phyloP scores from a whole-genome alignment of 2,113 vertebrate species.

The Himantopus leucocephalus region DNA sequence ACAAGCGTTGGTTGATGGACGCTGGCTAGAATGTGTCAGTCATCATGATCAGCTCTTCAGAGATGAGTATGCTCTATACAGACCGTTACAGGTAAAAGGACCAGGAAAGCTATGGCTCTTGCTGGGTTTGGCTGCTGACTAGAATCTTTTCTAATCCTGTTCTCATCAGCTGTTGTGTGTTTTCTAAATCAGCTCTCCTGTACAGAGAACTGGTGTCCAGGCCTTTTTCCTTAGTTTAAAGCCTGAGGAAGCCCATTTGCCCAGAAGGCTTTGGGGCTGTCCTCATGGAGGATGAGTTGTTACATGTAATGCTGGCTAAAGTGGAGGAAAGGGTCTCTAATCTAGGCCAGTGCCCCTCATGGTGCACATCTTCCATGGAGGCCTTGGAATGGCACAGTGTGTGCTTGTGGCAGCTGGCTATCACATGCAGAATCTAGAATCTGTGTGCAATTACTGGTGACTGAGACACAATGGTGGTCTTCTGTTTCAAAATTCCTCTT shows the following conservation, averaged over 20 bases:
- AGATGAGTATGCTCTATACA: slow-evolving; percentile 96
- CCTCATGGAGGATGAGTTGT: neutral
- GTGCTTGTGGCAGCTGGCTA: neutral
- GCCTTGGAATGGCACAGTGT: neutral
- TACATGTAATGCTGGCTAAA: neutral
- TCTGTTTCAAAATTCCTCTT: neutral
- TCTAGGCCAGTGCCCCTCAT: neutral
- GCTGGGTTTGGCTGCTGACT: neutral
- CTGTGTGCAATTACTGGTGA: neutral
- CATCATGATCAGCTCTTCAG: slow-evolving; percentile 96
- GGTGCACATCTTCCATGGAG: neutral
- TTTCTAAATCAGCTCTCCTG: neutral
- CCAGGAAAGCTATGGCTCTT: neutral
- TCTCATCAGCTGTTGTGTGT: neutral
- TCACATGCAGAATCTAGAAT: neutral
- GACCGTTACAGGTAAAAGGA: slow-evolving; percentile 87
- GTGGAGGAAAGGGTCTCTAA: neutral
- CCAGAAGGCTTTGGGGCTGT: neutral
- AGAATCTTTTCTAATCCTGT: neutral
- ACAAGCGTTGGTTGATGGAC: slow-evolving; percentile 93
- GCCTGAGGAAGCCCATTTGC: neutral
- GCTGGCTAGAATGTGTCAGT: slow-evolving; percentile 95
- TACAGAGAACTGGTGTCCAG: neutral
- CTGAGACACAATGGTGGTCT: neutral
- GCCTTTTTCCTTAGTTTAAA: neutral